A percentile compares a stretch with the other conserved stretches of the same genome.
phyloP scores from a whole-genome alignment of 2,113 vertebrate species.

The Sylvia atricapilla region DNA sequence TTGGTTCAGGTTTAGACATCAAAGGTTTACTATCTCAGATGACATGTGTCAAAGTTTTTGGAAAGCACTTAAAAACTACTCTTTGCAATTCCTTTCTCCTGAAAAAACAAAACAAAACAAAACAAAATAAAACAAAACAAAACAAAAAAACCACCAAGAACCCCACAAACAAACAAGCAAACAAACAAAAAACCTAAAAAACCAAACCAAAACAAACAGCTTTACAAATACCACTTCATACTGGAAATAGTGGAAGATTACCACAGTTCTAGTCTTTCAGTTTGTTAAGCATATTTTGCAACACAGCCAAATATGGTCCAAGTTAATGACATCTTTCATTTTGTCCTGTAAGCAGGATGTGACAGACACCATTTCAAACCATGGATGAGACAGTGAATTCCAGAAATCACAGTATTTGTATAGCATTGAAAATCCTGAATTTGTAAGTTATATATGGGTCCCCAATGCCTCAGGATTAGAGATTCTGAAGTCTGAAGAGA shows the following conservation, averaged over 20 bases:
- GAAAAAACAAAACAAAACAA: neutral
- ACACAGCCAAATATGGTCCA: neutral
- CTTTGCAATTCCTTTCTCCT: neutral
- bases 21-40: neutral
- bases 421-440: neutral
- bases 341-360: neutral
- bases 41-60: neutral
- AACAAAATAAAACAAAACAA: neutral
- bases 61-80: neutral
- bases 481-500: neutral
- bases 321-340: neutral
- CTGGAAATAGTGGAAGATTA: neutral
- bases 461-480: neutral
- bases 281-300: neutral
- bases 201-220: neutral
- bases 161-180: too few species aligned
- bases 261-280: neutral
- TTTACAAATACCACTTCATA: neutral
- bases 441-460: fast-evolving
- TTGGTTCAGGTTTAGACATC: neutral
- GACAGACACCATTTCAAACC: neutral
- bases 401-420: neutral
- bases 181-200: too few species aligned
- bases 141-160: too few species aligned
- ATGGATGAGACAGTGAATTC: neutral